Evolutionary conservation across 2,797 vertebrate species (phyloP).

Genomic region (Synaphobranchus kaupii): DNA sequence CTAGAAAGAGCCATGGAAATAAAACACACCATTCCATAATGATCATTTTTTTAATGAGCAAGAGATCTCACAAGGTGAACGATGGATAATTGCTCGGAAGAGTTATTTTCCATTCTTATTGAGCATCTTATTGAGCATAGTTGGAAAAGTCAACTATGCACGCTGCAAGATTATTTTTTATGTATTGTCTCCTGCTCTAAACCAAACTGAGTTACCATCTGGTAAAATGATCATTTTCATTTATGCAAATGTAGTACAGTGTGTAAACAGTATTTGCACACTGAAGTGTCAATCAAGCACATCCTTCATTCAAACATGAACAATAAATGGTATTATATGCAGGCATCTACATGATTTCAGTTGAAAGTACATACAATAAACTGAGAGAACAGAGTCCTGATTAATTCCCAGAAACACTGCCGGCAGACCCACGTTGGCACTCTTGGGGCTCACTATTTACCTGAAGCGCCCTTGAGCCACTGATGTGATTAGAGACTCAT

Average conservation of each 20-base stretch:
- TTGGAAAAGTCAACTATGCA: neutral
- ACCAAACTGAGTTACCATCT: neutral
- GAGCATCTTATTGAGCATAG: constrained; percentile 10
- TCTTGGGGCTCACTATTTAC: constrained; percentile 13
- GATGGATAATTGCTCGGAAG: constrained; percentile 9
- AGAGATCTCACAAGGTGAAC: constrained; percentile 26
- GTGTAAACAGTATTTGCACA: neutral
- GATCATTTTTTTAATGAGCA: neutral
- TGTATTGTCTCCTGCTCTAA: neutral
- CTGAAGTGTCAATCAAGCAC: constrained; percentile 20
- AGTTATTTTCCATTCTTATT: constrained; percentile 33
- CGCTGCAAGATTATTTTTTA: neutral
- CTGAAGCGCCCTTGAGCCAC: constrained; percentile 36
- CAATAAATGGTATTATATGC: neutral
- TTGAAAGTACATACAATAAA: neutral
- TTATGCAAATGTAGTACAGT: neutral
- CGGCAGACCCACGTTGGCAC: constrained; percentile 23
- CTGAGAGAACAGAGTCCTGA: neutral
- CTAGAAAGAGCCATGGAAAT: constrained; percentile 57
- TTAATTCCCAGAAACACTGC: neutral
- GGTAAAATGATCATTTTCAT: neutral
- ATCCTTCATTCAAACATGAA: neutral
- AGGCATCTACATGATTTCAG: constrained; percentile 8
- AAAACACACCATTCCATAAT: neutral
- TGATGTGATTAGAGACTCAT: constrained; percentile 40